A percentile compares a stretch with the other conserved stretches of the same genome.
Evolutionary conservation across 2,888 invertebrate genomes (phyloP).

Genomic region (Coremacera marginata): DNA sequence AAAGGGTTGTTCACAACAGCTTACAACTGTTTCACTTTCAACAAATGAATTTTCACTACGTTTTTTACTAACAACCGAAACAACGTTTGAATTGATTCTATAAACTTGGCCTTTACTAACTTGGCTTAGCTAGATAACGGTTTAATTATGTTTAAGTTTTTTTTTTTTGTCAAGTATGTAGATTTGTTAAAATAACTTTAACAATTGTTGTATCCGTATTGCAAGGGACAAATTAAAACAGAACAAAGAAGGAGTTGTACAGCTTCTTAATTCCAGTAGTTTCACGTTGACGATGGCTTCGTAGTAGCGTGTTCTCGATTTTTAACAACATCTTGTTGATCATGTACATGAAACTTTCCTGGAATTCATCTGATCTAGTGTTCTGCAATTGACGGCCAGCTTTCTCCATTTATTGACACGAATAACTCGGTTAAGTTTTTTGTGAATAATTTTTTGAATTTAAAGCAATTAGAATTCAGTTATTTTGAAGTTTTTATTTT

Average conservation of each 20-base stretch:
- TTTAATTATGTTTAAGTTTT: slow-evolving; percentile 21
- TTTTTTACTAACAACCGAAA: slow-evolving; percentile 12
- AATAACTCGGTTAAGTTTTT: background rate
- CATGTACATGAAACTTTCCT: slow-evolving; percentile 66
- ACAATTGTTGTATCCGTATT: slow-evolving; percentile 40
- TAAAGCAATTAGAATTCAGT: background rate
- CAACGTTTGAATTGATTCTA: background rate
- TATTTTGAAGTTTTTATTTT: background rate
- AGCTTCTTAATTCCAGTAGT: slow-evolving; percentile 88
- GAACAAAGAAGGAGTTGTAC: slow-evolving; percentile 88
- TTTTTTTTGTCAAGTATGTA: slow-evolving; percentile 27
- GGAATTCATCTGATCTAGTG: slow-evolving; percentile 65
- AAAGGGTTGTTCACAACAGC: slow-evolving; percentile 2
- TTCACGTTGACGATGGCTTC: slow-evolving; percentile 86
- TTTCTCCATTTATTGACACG: slow-evolving; percentile 66
- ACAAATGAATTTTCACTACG: background rate
- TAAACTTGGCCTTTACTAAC: slow-evolving; percentile 23
- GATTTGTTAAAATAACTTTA: slow-evolving; percentile 35
- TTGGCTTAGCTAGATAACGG: slow-evolving; percentile 29
- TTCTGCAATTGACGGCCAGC: slow-evolving; percentile 59
- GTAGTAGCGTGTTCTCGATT: slow-evolving; percentile 80
- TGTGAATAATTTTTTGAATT: background rate
- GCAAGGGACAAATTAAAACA: slow-evolving; percentile 76
- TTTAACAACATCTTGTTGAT: slow-evolving; percentile 77
- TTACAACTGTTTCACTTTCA: background rate